Conservation (phyloP, 2,797 vertebrate species). For the Tarsius wallacei region DNA sequence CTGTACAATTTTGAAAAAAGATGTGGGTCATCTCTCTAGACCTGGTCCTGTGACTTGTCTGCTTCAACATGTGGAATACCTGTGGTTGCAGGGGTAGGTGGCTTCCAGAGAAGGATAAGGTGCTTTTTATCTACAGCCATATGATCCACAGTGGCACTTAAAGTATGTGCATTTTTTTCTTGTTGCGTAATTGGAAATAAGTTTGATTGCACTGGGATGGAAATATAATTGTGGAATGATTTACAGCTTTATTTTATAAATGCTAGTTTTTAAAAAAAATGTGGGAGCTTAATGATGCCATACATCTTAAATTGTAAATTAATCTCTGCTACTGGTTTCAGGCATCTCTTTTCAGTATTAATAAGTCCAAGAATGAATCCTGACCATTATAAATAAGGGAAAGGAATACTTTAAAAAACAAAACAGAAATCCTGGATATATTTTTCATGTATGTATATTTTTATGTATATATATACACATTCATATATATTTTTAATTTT, state of each 20-base stretch:
- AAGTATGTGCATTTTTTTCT: slow-evolving; percentile 32
- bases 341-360: slow-evolving; percentile 83
- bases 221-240: slow-evolving; percentile 56
- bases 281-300: slow-evolving; percentile 72
- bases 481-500: slow-evolving; percentile 60
- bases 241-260: slow-evolving; percentile 51
- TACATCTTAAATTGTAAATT: slow-evolving; percentile 81
- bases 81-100: background rate
- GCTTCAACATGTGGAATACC: slow-evolving; percentile 51
- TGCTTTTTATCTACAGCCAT: background rate
- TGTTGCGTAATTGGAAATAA: slow-evolving; percentile 50
- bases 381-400: slow-evolving; percentile 71
- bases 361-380: slow-evolving; percentile 82
- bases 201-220: slow-evolving; percentile 51
- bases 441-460: background rate
- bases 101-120: slow-evolving; percentile 1
- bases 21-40: background rate
- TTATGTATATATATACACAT: background rate
- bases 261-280: slow-evolving; percentile 82
- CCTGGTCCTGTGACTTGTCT: slow-evolving; percentile 40
- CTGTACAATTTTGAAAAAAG: slow-evolving; percentile 52
- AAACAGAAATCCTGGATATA: slow-evolving; percentile 56
- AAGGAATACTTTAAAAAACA: slow-evolving; percentile 13
- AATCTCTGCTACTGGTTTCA: slow-evolving; percentile 82
- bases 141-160: background rate